These are phyloP conservation scores for Acanthosepion esculentum DNA, from an alignment of 2,888 invertebrate genomes.

Conservation along the genomic window DNA sequence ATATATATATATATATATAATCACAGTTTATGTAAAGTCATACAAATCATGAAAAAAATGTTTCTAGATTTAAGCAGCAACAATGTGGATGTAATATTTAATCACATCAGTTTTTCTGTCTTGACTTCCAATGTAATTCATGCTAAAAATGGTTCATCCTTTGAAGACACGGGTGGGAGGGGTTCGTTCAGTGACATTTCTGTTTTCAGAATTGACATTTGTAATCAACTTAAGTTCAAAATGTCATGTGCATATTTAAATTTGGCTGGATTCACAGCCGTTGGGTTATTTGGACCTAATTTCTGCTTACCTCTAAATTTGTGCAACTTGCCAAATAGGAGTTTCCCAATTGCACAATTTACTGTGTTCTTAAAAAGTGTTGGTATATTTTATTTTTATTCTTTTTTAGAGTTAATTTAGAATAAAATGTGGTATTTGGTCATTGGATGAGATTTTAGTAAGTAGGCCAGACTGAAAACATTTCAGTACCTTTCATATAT, in stretches of 20 bases:
- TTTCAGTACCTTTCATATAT: too few species aligned
- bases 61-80: too few species aligned
- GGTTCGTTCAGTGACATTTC: not conserved
- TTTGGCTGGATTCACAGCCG: not conserved
- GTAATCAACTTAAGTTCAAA: not conserved
- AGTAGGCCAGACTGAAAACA: too few species aligned
- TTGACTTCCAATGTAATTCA: not conserved
- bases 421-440: too few species aligned
- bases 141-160: not conserved
- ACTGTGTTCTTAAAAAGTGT: not conserved
- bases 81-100: too few species aligned
- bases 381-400: too few species aligned
- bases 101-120: not conserved
- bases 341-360: not conserved
- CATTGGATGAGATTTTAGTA: too few species aligned
- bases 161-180: not conserved
- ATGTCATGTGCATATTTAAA: not conserved
- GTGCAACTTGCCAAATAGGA: not conserved
- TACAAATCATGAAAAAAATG: too few species aligned
- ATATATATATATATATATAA: too few species aligned
- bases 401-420: too few species aligned
- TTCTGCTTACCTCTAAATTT: not conserved
- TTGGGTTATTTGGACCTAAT: not conserved
- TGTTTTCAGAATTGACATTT: not conserved
- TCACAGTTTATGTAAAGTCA: too few species aligned